Conservation (phyloP, 2,797 vertebrate species). For the Amblyraja radiata region DNA sequence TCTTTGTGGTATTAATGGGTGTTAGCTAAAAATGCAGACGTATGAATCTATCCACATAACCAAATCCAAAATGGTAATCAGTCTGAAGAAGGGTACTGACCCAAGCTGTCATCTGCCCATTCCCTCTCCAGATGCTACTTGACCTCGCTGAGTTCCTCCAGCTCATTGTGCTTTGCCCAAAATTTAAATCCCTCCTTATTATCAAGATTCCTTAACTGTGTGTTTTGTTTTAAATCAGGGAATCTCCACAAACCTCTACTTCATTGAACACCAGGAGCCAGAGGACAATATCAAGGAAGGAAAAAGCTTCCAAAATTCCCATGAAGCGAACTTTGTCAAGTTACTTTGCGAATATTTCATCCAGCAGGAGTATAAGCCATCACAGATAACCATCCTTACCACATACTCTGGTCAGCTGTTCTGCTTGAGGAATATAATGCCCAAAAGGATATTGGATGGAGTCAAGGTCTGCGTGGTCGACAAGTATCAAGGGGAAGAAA, state of each 20-base stretch:
- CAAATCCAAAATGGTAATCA: neutral
- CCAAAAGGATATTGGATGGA: constrained; percentile 38
- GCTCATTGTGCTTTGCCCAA: too few species aligned
- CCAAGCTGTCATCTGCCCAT: too few species aligned
- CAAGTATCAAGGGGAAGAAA: constrained; percentile 48
- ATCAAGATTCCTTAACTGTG: neutral
- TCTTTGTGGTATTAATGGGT: too few species aligned
- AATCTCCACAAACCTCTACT: constrained; percentile 44
- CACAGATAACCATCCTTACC: constrained; percentile 46
- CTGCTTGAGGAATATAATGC: constrained; percentile 43
- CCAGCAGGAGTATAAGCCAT: constrained; percentile 44
- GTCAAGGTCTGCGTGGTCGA: constrained; percentile 46
- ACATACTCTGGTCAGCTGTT: constrained; percentile 46
- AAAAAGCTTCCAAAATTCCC: constrained; percentile 45
- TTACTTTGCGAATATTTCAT: constrained; percentile 44
- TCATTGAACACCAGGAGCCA: constrained; percentile 43
- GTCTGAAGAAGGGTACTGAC: too few species aligned
- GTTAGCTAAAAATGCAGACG: neutral
- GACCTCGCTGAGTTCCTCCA: too few species aligned
- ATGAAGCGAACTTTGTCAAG: constrained; percentile 45
- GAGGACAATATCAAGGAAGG: constrained; percentile 45
- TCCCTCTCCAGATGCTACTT: too few species aligned
- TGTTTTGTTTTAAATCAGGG: constrained; percentile 42
- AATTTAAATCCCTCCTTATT: neutral
- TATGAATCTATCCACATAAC: neutral